phyloP scores from a whole-genome alignment of 2,888 invertebrate species.

The Byasa hedistus region DNA sequence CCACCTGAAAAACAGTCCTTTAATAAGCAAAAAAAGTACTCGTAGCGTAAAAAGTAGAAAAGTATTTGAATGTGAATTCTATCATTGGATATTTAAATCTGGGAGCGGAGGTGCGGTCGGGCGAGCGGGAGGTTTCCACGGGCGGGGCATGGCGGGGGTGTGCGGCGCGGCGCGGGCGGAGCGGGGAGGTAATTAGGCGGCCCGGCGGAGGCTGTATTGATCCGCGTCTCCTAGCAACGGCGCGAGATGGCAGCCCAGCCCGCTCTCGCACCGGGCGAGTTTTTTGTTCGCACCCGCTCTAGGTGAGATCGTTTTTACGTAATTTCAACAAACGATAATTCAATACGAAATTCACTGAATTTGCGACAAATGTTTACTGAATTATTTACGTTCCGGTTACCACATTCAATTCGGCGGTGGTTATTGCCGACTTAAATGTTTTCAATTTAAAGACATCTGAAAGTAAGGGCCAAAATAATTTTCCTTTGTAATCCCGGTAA shows the following conservation, averaged over 20 bases:
- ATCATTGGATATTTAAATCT: conserved; percentile 79
- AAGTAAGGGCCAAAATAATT: too few species aligned
- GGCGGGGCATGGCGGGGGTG: conserved; percentile 41
- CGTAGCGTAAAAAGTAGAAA: conserved; percentile 53
- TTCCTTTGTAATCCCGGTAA: too few species aligned
- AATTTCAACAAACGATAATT: conserved; percentile 67
- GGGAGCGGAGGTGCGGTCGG: conserved; percentile 57
- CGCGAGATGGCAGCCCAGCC: conserved; percentile 74
- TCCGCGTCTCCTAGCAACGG: conserved; percentile 74
- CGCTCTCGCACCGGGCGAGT: conserved; percentile 61
- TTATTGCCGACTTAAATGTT: background rate
- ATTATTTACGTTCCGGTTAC: background rate
- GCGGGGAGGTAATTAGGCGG: conserved; percentile 73
- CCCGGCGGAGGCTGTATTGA: conserved; percentile 80
- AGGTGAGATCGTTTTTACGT: conserved; percentile 76
- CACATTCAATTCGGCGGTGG: background rate
- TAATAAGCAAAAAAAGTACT: conserved; percentile 53
- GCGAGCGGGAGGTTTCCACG: conserved; percentile 58
- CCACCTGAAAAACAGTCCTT: conserved; percentile 23
- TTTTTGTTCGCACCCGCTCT: conserved; percentile 70
- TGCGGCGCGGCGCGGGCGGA: conserved; percentile 36
- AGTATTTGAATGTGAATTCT: conserved; percentile 76
- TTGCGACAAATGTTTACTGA: conserved; percentile 34
- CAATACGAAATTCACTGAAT: conserved; percentile 60
- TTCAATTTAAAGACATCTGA: background rate